Base-by-base conservation (phyloP, 2,113 vertebrate species). In the Rhinichthys klamathensis region DNA sequence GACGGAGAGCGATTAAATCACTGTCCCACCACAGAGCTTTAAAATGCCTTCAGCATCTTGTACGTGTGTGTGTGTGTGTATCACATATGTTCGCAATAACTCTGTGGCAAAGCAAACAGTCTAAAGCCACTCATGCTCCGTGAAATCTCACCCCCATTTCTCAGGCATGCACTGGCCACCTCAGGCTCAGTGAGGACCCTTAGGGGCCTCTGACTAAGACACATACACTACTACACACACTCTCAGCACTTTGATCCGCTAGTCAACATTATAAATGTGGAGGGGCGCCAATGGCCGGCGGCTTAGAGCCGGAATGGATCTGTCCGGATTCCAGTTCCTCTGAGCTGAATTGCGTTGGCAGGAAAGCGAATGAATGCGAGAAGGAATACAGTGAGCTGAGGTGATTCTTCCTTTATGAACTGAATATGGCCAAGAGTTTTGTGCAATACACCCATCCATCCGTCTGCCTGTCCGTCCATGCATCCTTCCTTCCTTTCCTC, bases 61-160 rank as follows among this genome's bases (percentile, higher is more conserved):
- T 46, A 16, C 69, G 83, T 85, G 25, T 80, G 74, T 82, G 84
- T 86, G 75, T 49, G 54, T 81, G 82, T 86, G 51, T 84, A 78
- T 35, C 81, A 89, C 88, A 89, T 87, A 82, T 89, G 88, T 89
- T 87, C 85, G 88, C 80, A 89, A 89, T 87, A 89, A 87, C 75
- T 80, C 84, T 80, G 82, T 83, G 76, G 84, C 88, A 89, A 84
- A 58, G 82, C 88, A 89, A 84, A 85, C 88, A 87, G 60, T 86
- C 76, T 87, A 89, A 87, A 89, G 87, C 88, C 88, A 79, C 32
- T 83, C 85, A 86, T 85, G 74, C 75, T 84, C 81, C 76, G 83
- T 86, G 84, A 86, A 88, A 88, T 88, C 87, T 88, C 84, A 79
- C 87, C 81, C 81, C 32, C 54, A 77, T 88, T 88, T 86, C 87